phyloP scores from a whole-genome alignment of 30 jellyfish, hydroid and myxozoan genomes.

The Aurelia aurita region DNA sequence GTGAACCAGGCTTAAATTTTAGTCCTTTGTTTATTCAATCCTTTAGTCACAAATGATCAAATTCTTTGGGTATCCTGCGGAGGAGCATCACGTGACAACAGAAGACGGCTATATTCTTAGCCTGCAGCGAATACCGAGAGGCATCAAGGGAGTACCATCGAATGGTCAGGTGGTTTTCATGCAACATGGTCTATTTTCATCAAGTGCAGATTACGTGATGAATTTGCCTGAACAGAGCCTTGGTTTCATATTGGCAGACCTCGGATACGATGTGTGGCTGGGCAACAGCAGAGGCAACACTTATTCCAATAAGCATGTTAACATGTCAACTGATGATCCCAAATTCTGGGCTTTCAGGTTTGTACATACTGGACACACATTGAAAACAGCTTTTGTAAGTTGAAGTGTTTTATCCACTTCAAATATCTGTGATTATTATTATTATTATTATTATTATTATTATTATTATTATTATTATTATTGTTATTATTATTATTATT shows the following conservation, averaged over 20 bases:
- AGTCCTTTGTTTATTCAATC: neutral
- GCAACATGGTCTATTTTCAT: conserved; percentile 90
- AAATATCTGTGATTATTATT: too few relatives aligned
- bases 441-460: too few relatives aligned
- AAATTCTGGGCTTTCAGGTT: conserved; percentile 93
- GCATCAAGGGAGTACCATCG: conserved; percentile 69
- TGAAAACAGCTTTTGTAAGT: too few relatives aligned
- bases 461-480: too few relatives aligned
- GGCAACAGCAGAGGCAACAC: conserved; percentile 98
- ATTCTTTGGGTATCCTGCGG: conserved; percentile 91
- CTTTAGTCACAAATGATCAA: conserved; percentile 79
- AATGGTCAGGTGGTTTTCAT: conserved; percentile 76
- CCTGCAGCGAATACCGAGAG: conserved; percentile 93
- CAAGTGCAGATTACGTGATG: conserved; percentile 86
- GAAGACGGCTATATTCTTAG: conserved; percentile 92
- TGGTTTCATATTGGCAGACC: conserved; percentile 91
- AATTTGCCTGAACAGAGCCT: conserved; percentile 88
- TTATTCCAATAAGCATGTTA: conserved; percentile 81
- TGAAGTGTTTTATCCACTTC: too few relatives aligned
- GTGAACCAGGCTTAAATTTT: too few relatives aligned
- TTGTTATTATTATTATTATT: too few relatives aligned
- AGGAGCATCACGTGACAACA: conserved; percentile 82
- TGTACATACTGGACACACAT: too few relatives aligned
- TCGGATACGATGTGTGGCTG: conserved; percentile 96
- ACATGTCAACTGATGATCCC: conserved; percentile 59